Percentiles rank a stretch among this genome's conserved stretches.
phyloP scores from a whole-genome alignment of 1,140 invertebrate species.

The Cherax quadricarinatus region DNA sequence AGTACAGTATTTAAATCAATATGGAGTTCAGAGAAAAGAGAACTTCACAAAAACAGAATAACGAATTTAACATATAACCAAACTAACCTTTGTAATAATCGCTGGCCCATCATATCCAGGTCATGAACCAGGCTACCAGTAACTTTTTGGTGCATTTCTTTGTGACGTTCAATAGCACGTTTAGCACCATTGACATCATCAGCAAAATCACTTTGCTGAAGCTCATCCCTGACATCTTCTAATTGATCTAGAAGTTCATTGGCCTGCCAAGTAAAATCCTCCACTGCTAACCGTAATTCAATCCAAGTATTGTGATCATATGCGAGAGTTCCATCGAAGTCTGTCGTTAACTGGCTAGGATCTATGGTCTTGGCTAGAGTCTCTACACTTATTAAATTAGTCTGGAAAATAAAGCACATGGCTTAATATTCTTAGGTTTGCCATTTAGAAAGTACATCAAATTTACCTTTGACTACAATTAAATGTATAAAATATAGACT shows the following conservation, averaged over 20 bases:
- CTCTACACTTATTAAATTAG: conserved; percentile 96
- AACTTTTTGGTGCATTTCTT: conserved; percentile 95
- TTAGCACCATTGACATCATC: conserved; percentile 94
- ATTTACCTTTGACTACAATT: too few species aligned
- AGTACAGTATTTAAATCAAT: too few species aligned
- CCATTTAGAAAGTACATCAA: not conserved
- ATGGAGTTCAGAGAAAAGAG: too few species aligned
- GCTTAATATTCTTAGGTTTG: too few species aligned
- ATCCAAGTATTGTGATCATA: conserved; percentile 99
- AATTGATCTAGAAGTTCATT: conserved; percentile 93
- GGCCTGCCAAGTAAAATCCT: conserved; percentile 97
- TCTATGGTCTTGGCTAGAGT: conserved; percentile 94
- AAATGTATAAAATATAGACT: too few species aligned
- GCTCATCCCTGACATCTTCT: conserved; percentile 93
- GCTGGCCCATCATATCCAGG: conserved; percentile 86
- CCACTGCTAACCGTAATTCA: conserved; percentile 92
- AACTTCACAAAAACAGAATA: too few species aligned
- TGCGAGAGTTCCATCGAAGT: conserved; percentile 94
- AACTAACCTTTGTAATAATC: conserved; percentile 81
- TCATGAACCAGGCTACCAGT: conserved; percentile 95
- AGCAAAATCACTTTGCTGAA: conserved; percentile 92
- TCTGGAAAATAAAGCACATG: conserved; percentile 82
- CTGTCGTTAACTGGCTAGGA: conserved; percentile 91
- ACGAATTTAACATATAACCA: too few species aligned
- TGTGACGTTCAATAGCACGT: conserved; percentile 93